Conservation (phyloP, 2,888 invertebrate genomes). For the Cheilosia grossa region DNA sequence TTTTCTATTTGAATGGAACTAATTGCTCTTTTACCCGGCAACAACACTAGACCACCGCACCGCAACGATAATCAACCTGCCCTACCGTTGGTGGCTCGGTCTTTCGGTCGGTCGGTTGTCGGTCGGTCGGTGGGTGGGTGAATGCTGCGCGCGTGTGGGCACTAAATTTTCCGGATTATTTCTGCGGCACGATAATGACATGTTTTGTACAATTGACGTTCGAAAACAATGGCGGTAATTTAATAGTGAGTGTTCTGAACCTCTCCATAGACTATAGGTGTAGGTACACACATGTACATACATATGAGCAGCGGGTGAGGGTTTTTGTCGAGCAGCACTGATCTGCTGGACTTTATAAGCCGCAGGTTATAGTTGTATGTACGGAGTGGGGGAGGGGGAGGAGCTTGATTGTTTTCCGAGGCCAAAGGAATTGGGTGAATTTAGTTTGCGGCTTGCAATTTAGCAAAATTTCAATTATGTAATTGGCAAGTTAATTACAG, state of each 20-base stretch:
- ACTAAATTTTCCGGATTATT: conserved; percentile 74
- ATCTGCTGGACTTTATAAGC: conserved; percentile 28
- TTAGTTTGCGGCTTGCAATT: conserved; percentile 69
- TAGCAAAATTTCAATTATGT: conserved; percentile 74
- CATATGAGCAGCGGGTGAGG: not conserved
- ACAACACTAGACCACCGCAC: conserved; percentile 20
- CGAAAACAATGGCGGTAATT: conserved; percentile 74
- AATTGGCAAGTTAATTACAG: conserved; percentile 73
- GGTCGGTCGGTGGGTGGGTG: conserved; percentile 3
- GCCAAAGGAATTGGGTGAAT: conserved; percentile 66
- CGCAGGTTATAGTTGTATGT: conserved; percentile 30
- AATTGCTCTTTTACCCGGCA: conserved; percentile 67
- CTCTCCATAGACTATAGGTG: not conserved
- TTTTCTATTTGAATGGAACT: conserved; percentile 70
- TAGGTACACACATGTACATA: not conserved
- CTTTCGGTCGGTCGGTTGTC: not conserved
- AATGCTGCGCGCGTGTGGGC: conserved; percentile 65
- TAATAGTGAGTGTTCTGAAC: conserved; percentile 61
- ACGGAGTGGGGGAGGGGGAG: too few relatives aligned
- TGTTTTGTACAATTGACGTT: conserved; percentile 74
- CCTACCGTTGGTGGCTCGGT: not conserved
- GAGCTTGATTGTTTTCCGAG: conserved; percentile 52
- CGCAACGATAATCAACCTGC: conserved; percentile 57
- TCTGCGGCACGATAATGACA: conserved; percentile 74
- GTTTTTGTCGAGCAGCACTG: not conserved